Percentiles rank a stretch among this genome's conserved stretches.
Evolutionary conservation across 1,140 invertebrate genomes (phyloP).

Genomic region (Rhopalosiphum maidis): DNA sequence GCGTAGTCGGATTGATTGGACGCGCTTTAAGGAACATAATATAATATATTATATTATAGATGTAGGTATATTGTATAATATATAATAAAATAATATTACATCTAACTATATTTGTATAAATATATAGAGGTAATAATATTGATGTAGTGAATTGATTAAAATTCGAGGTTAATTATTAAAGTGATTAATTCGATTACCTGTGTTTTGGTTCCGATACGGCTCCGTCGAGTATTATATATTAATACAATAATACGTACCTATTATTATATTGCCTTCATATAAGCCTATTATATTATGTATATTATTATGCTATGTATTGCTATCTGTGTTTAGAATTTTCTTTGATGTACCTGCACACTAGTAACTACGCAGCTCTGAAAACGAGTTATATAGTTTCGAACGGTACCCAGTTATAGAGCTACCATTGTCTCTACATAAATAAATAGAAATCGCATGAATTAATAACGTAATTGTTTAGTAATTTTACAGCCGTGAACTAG

Average conservation of each 20-base stretch:
- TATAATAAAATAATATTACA: background rate
- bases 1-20: background rate
- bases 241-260: background rate
- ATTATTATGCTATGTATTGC: background rate
- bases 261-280: background rate
- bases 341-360: background rate
- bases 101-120: background rate
- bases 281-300: too few species aligned
- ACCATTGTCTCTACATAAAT: background rate
- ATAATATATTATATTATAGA: background rate
- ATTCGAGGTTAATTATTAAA: background rate
- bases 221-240: background rate
- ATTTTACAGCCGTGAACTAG: background rate
- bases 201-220: background rate
- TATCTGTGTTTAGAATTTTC: background rate
- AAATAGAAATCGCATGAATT: background rate
- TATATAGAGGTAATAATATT: background rate
- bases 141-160: background rate
- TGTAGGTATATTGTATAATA: too few species aligned
- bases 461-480: slow-evolving; percentile 16
- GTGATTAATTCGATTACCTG: background rate
- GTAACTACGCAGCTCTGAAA: background rate
- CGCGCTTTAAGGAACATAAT: background rate
- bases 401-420: background rate
- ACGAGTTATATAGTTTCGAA: background rate